These are phyloP conservation scores for Mirza zaza DNA, from an alignment of 2,113 vertebrate species.

Conservation along the genomic window DNA sequence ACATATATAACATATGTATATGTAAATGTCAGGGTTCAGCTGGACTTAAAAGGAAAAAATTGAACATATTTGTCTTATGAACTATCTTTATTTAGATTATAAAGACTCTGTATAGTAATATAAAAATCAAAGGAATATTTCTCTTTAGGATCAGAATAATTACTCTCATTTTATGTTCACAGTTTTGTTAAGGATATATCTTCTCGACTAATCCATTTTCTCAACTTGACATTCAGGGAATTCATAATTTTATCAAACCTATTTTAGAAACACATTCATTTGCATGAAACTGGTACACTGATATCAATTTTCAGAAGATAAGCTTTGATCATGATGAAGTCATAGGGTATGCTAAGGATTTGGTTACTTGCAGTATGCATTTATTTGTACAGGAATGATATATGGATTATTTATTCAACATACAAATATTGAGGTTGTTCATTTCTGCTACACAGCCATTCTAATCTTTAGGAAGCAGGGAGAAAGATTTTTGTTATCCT, in stretches of 20 bases:
- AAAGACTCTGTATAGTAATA: neutral
- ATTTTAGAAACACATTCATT: neutral
- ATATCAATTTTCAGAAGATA: neutral
- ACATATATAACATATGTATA: neutral
- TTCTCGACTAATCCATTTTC: neutral
- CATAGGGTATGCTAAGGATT: neutral
- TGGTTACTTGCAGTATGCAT: neutral
- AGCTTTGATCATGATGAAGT: neutral
- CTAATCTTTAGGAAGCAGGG: neutral
- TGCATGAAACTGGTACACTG: neutral
- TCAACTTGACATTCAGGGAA: neutral
- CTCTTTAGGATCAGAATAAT: neutral
- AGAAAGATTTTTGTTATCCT: neutral
- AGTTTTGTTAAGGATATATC: neutral
- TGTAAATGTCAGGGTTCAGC: neutral
- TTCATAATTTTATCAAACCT: neutral
- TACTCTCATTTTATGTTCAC: neutral
- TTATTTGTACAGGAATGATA: neutral
- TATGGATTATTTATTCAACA: neutral
- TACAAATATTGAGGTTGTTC: neutral
- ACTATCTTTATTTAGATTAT: neutral
- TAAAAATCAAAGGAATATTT: neutral
- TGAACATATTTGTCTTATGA: neutral
- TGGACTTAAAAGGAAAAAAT: neutral
- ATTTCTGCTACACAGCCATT: neutral